Evolutionary conservation across 2,888 invertebrate genomes (phyloP), one percentile per base, ranked within the genome.

Genomic region (Aethes cnicana): DNA sequence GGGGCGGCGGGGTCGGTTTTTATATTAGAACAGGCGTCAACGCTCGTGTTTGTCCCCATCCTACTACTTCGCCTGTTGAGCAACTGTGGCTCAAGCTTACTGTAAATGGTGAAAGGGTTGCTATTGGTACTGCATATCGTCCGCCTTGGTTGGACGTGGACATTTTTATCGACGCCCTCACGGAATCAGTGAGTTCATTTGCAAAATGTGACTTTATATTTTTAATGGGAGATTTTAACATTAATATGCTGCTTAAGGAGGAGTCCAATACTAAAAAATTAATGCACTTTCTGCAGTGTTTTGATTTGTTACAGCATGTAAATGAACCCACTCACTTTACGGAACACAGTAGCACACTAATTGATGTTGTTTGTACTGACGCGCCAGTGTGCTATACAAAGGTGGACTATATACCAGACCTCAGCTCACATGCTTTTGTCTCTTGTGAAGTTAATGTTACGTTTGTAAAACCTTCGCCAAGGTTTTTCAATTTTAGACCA

Each of bases 1-100:
- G 60, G 2, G 60, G 60, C 1, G 59, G 60, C 5, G 60, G 59
- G 1, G 59, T 60, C 1, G 61, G 55, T 1, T 61, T 60, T 47
- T 62, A 58, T 25, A 46, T 61, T 3, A 57, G 25, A 6, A 8
- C 3, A 1, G 41, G 33, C 2, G 4, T 48, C 1, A 16, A 6
- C 7, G 32, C 30, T 4, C 28, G 37, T 1, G 2, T 35, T 3
- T 21, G 28, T 7, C 2, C 43, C 7, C 43, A 44, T 11, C 43
- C 43, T 1, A 9, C 21, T 1, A 8, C 43, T 2, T 7, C 25
- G 1, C 1, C 16, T 3, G 33, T 41, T 4, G 48, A 48, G 9
- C 48, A 48, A 11, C 18, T 50, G 30, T 50, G 50, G 50, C 28
- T 50, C 7, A 14, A 8, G 1, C 8, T 12, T 8, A 32, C 6